These are phyloP conservation scores for Hypothenemus hampei DNA, from an alignment of 1,140 invertebrate genomes.

Conservation along the genomic window DNA sequence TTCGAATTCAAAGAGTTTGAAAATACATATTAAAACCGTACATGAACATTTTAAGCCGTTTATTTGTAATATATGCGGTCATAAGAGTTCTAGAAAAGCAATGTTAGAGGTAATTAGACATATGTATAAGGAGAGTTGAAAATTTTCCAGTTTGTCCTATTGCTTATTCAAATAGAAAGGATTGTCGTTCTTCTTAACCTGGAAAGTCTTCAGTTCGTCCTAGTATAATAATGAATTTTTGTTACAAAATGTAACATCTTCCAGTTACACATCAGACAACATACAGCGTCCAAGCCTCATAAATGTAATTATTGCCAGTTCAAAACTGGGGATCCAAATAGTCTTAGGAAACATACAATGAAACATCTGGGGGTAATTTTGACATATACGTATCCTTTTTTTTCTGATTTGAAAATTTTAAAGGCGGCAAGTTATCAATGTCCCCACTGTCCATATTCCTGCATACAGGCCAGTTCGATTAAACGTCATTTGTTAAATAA, in stretches of 20 bases:
- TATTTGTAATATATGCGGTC: slow-evolving; percentile 70
- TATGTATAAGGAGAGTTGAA: not conserved
- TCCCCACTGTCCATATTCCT: slow-evolving; percentile 62
- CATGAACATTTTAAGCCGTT: slow-evolving; percentile 74
- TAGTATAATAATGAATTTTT: not conserved
- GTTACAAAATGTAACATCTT: slow-evolving; percentile 10
- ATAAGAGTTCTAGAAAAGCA: slow-evolving; percentile 63
- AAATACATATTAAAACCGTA: slow-evolving; percentile 71
- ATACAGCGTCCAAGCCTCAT: slow-evolving; percentile 73
- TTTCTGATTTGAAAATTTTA: slow-evolving; percentile 17
- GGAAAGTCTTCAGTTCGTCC: too few species aligned
- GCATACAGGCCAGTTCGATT: slow-evolving; percentile 62
- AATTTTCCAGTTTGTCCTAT: too few species aligned
- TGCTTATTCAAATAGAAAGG: too few species aligned
- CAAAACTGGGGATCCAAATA: slow-evolving; percentile 67
- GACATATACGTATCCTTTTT: not conserved
- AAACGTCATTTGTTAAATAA: slow-evolving; percentile 62
- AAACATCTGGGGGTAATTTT: slow-evolving; percentile 61
- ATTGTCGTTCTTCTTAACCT: too few species aligned
- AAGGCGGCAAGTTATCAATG: slow-evolving; percentile 54
- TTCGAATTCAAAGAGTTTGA: slow-evolving; percentile 68
- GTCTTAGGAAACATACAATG: slow-evolving; percentile 66
- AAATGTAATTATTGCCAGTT: slow-evolving; percentile 62
- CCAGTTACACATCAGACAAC: slow-evolving; percentile 56
- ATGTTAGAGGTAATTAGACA: slow-evolving; percentile 53